Conservation (phyloP, 2,888 invertebrate species). For the Epirrhoe tristata region DNA sequence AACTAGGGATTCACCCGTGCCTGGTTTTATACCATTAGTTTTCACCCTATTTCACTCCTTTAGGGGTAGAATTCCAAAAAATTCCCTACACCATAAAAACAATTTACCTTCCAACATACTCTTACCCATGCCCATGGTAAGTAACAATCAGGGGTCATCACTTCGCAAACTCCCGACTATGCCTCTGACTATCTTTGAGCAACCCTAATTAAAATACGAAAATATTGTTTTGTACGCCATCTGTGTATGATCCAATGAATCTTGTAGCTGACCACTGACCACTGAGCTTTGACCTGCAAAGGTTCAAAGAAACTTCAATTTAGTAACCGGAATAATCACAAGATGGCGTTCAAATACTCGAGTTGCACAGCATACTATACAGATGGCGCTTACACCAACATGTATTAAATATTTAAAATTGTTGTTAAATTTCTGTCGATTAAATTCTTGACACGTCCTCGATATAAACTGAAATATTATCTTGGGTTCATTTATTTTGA, state of each 20-base stretch:
- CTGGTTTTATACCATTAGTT: too few species aligned
- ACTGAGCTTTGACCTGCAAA: not conserved
- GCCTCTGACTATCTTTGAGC: too few species aligned
- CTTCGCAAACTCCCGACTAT: too few species aligned
- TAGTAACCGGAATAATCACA: not conserved
- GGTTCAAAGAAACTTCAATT: not conserved
- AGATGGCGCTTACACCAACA: constrained; percentile 11
- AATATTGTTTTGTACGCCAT: not conserved
- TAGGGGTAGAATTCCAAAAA: too few species aligned
- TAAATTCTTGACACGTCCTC: not conserved
- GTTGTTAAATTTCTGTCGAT: not conserved
- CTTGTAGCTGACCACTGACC: not conserved
- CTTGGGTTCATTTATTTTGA: constrained; percentile 45
- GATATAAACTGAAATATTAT: constrained; percentile 30
- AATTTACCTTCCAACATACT: too few species aligned
- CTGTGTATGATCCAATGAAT: not conserved
- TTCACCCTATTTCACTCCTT: too few species aligned
- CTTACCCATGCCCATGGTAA: too few species aligned
- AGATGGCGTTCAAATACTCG: constrained; percentile 17
- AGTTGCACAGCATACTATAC: not conserved
- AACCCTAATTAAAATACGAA: too few species aligned
- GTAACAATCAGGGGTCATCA: too few species aligned
- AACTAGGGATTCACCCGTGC: too few species aligned
- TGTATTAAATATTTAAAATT: not conserved
- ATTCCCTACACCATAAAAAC: too few species aligned